Conservation (phyloP, 2,888 invertebrate genomes). For the Glyphotaelius pellucidus region DNA sequence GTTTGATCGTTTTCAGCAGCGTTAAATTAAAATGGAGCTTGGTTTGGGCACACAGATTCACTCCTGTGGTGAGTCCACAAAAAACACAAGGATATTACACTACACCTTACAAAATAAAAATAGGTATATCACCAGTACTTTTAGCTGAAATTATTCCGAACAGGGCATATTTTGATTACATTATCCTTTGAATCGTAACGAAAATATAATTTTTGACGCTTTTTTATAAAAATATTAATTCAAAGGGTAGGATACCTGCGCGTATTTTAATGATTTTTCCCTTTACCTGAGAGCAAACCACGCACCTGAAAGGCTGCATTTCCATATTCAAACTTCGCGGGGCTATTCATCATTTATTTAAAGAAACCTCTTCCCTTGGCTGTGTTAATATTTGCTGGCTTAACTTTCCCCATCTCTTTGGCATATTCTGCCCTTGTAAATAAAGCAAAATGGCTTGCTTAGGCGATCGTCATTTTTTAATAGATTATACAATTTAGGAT, state of each 20-base stretch:
- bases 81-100: too few species aligned
- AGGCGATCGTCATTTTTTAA: not conserved
- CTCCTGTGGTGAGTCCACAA: too few species aligned
- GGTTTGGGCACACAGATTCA: too few species aligned
- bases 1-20: too few species aligned
- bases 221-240: not conserved
- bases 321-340: not conserved
- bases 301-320: not conserved
- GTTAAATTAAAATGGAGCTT: too few species aligned
- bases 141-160: not conserved
- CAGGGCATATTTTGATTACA: not conserved
- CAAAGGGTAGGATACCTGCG: not conserved
- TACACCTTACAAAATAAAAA: too few species aligned
- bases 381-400: slow-evolving; percentile 6
- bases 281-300: not conserved
- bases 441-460: not conserved
- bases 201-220: not conserved
- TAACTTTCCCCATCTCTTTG: not conserved
- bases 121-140: not conserved
- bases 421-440: not conserved
- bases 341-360: not conserved
- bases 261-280: not conserved
- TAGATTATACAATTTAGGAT: not conserved
- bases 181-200: not conserved
- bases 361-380: slow-evolving; percentile 9